Conservation (phyloP, 1,140 invertebrate genomes). For the Spodoptera litura region DNA sequence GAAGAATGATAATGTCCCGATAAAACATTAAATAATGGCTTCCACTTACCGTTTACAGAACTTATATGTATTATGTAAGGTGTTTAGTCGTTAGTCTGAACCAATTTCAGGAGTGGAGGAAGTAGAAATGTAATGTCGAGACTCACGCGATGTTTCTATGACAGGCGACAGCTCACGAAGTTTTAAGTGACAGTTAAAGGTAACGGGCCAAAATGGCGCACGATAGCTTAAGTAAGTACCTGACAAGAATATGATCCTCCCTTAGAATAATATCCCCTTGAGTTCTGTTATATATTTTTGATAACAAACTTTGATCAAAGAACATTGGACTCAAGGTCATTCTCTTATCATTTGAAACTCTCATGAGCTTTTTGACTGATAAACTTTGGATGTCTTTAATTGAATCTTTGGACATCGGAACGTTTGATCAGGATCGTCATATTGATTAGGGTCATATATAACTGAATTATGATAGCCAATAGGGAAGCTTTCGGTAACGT, state of each 20-base stretch:
- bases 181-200: constrained; percentile 9
- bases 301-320: too few relatives aligned
- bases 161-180: constrained; percentile 5
- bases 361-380: too few relatives aligned
- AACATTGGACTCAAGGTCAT: background rate
- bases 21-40: constrained; percentile 1
- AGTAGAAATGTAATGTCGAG: constrained; percentile 11
- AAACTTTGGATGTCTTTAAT: background rate
- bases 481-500: too few relatives aligned
- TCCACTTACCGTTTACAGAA: background rate
- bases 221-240: background rate
- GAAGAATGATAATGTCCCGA: constrained; percentile 8
- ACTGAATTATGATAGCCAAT: too few relatives aligned
- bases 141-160: constrained; percentile 16
- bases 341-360: too few relatives aligned
- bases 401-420: background rate
- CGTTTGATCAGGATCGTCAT: background rate
- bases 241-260: background rate
- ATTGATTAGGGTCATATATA: too few relatives aligned
- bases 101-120: constrained; percentile 12
- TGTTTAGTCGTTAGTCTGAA: background rate
- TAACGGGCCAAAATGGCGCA: background rate
- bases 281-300: background rate
- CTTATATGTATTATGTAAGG: background rate
- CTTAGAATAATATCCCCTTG: background rate